Percentiles rank a stretch among this genome's conserved stretches.
Evolutionary conservation across 1,140 invertebrate species (phyloP).

Genomic region (Trypoxylus dichotomus): DNA sequence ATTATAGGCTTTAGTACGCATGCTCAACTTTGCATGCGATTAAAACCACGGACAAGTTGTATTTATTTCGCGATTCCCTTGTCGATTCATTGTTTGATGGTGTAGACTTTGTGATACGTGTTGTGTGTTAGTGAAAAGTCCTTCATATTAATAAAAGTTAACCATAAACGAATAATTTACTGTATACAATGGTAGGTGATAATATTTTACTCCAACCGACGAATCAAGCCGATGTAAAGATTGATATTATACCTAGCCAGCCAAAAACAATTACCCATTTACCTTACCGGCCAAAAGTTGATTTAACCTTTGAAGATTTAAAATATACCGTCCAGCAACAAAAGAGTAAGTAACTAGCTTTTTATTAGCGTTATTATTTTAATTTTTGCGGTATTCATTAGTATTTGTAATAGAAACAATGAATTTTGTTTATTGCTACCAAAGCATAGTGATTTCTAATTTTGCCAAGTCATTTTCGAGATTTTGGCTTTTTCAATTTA

Average conservation of each 20-base stretch:
- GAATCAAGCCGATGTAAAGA: slow-evolving; percentile 53
- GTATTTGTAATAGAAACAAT: too few relatives aligned
- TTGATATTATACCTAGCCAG: slow-evolving; percentile 67
- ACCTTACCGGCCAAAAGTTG: slow-evolving; percentile 81
- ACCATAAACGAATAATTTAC: not conserved
- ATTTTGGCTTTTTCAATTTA: too few relatives aligned
- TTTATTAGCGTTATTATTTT: not conserved
- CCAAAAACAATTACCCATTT: slow-evolving; percentile 80
- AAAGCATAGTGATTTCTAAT: too few relatives aligned
- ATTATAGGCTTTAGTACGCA: not conserved
- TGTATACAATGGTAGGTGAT: slow-evolving; percentile 52
- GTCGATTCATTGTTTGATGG: slow-evolving; percentile 4
- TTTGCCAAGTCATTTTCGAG: too few relatives aligned
- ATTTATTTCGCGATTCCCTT: not conserved
- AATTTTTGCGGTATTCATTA: not conserved
- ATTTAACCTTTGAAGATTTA: slow-evolving; percentile 83
- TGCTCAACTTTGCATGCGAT: not conserved
- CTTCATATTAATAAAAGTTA: not conserved
- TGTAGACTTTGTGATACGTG: not conserved
- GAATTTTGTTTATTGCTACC: too few relatives aligned
- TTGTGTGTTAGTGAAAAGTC: not conserved
- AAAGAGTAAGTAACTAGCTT: slow-evolving; percentile 67
- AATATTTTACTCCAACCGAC: slow-evolving; percentile 56
- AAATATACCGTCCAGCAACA: slow-evolving; percentile 84
- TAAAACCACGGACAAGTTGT: not conserved